Conservation (phyloP, 2,797 vertebrate species). For the Hydrophis major region DNA sequence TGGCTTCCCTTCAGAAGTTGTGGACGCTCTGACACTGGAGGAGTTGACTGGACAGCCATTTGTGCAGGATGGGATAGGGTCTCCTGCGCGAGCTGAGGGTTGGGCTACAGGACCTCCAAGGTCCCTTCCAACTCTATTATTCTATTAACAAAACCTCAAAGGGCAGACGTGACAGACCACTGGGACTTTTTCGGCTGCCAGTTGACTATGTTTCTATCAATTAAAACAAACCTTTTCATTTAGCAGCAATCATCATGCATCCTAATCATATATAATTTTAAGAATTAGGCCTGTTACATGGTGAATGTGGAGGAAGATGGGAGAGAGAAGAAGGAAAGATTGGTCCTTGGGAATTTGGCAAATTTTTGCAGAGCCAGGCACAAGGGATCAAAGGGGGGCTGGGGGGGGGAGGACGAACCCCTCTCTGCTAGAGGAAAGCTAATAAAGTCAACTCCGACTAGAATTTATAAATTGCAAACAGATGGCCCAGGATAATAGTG, state of each 20-base stretch:
- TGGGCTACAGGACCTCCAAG: no score
- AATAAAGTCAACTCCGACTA: not conserved
- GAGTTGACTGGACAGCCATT: no score
- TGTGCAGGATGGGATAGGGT: no score
- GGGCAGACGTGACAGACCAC: no score
- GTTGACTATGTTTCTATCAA: not conserved
- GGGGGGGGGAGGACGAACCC: not conserved
- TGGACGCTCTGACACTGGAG: not conserved
- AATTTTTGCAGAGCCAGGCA: not conserved
- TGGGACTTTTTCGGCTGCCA: not conserved
- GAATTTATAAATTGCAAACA: slow-evolving; percentile 48
- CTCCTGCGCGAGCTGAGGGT: no score
- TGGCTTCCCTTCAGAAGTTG: not conserved
- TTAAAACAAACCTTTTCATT: not conserved
- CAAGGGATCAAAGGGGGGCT: not conserved
- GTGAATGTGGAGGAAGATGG: not conserved
- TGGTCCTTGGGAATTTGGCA: not conserved
- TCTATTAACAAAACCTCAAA: no score
- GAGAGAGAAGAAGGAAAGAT: no score
- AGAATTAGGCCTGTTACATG: not conserved
- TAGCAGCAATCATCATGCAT: not conserved
- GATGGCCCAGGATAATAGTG: slow-evolving; percentile 45
- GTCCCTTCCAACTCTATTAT: no score
- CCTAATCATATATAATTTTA: not conserved
- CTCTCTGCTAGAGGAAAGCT: not conserved